Percentiles rank a stretch among this genome's conserved stretches.
Conservation (phyloP, 2,797 vertebrate species). For the Phataginus tricuspis region DNA sequence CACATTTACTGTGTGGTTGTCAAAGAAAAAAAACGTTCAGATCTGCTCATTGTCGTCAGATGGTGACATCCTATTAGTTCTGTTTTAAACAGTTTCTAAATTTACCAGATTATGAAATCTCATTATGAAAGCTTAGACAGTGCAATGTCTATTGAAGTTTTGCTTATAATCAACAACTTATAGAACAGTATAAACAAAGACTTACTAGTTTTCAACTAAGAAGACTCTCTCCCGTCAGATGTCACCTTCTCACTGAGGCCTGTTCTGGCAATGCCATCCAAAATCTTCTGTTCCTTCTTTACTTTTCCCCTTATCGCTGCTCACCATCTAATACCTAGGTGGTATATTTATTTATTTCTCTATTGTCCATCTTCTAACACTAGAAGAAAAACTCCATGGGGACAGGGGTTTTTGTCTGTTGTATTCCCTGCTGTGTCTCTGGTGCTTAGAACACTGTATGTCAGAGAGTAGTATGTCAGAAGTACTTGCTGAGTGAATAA, state of each 20-base stretch:
- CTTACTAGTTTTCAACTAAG: background rate
- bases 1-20: background rate
- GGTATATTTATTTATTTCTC: background rate
- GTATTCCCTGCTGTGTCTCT: background rate
- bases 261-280: background rate
- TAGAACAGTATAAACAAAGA: background rate
- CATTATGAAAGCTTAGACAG: background rate
- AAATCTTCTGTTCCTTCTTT: background rate
- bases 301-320: background rate
- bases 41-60: background rate
- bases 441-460: background rate
- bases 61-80: background rate
- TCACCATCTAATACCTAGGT: background rate
- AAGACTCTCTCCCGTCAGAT: background rate
- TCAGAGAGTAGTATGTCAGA: background rate
- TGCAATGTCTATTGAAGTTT: background rate
- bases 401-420: background rate
- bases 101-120: constrained; percentile 48
- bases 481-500: background rate
- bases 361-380: background rate
- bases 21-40: background rate
- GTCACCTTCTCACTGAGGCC: background rate
- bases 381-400: background rate
- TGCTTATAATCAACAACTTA: constrained; percentile 34
- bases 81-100: constrained; percentile 59